Percentiles rank a stretch among this genome's conserved stretches.
Conservation (phyloP, 2,888 invertebrate genomes). For the Alviniconcha strummeri region DNA sequence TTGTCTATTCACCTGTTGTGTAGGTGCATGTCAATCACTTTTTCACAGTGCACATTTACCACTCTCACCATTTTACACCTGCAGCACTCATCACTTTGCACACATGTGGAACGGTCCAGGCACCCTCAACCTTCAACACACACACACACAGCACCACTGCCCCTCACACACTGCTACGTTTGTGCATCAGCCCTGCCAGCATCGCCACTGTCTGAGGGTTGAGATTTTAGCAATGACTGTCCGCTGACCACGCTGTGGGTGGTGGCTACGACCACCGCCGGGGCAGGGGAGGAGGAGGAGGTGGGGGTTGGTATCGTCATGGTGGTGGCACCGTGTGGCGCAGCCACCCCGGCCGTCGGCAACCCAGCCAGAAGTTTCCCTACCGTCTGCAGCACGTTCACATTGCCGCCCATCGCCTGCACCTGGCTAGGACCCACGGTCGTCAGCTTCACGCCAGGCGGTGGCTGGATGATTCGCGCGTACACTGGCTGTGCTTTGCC, state of each 20-base stretch:
- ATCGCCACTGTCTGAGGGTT: conserved; percentile 5
- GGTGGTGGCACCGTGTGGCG: neutral
- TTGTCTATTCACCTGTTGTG: too few species aligned
- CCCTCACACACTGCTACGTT: neutral
- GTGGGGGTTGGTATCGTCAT: neutral
- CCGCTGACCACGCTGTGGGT: conserved; percentile 9
- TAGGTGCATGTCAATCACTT: too few species aligned
- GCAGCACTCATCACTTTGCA: too few species aligned
- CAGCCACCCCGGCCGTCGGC: neutral
- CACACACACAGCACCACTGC: neutral
- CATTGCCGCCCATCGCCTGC: conserved; percentile 24
- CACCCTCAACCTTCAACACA: neutral
- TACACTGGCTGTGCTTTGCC: conserved; percentile 67
- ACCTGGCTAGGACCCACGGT: conserved; percentile 38
- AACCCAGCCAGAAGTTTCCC: conserved; percentile 37
- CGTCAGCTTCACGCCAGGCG: conserved; percentile 60
- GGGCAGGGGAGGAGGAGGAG: conserved; percentile 1
- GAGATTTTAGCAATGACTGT: conserved; percentile 25
- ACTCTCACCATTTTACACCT: too few species aligned
- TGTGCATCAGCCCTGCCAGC: neutral
- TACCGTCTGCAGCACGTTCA: conserved; percentile 41
- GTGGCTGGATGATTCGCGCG: conserved; percentile 70
- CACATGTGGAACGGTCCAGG: too few species aligned
- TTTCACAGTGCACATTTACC: too few species aligned
- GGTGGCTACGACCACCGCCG: conserved; percentile 15